Evolutionary conservation across 1,140 invertebrate species (phyloP).

Genomic region (Akabosia matsudoensis): DNA sequence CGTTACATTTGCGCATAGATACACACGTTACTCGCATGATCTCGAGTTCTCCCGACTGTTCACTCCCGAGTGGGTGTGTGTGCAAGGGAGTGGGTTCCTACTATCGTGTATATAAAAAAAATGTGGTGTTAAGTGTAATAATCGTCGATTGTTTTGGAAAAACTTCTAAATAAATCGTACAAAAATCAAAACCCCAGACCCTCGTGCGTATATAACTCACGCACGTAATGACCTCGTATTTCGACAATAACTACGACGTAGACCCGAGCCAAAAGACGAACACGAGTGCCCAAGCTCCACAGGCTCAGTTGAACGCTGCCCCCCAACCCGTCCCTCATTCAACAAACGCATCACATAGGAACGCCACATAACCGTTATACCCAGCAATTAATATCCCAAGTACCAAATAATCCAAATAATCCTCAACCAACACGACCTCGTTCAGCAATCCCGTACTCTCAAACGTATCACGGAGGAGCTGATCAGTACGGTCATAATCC

Average conservation of each 20-base stretch:
- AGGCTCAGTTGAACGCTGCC: neutral
- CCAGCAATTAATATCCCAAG: neutral
- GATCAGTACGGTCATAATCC: neutral
- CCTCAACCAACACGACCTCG: neutral
- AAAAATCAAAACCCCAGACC: no score
- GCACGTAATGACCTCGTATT: slow-evolving; percentile 3
- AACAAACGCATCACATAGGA: neutral
- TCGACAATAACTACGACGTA: slow-evolving; percentile 13
- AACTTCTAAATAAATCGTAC: no score
- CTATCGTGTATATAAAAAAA: no score
- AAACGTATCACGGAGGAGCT: neutral
- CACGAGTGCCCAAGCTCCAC: neutral
- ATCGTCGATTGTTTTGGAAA: no score
- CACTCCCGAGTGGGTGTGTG: no score
- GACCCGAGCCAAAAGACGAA: neutral
- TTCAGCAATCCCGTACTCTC: neutral
- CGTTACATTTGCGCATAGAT: no score
- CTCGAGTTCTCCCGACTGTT: no score
- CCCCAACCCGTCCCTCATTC: neutral
- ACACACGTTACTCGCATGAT: no score
- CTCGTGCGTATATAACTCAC: neutral
- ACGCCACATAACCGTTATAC: no score
- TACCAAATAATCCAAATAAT: no score
- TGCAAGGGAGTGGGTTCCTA: no score
- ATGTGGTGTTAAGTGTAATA: no score